A percentile compares a stretch with the other conserved stretches of the same genome.
phyloP scores from a whole-genome alignment of 2,113 vertebrate species.

The Rynchops niger region DNA sequence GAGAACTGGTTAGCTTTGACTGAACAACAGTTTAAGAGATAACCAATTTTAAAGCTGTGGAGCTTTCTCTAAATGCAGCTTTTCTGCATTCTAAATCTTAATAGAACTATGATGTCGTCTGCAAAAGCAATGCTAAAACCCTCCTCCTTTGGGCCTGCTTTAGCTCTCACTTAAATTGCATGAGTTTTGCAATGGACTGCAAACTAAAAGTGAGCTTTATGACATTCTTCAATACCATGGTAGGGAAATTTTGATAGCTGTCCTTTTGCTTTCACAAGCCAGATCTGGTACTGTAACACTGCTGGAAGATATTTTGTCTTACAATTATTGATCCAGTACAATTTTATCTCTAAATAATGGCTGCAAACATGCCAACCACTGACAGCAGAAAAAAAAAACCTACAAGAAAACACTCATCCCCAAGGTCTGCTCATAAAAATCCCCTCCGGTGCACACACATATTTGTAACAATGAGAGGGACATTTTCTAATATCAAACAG shows the following conservation, averaged over 20 bases:
- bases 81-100: background rate
- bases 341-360: conserved; percentile 32
- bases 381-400: background rate
- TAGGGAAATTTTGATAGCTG: background rate
- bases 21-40: background rate
- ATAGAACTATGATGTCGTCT: accelerated
- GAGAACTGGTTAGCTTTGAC: background rate
- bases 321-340: conserved; percentile 12
- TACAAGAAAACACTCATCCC: conserved; percentile 4
- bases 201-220: background rate
- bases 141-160: background rate
- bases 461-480: conserved; percentile 22
- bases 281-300: background rate
- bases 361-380: conserved; percentile 46
- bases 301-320: conserved; percentile 4
- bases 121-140: background rate
- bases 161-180: background rate
- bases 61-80: background rate
- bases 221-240: background rate
- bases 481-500: background rate
- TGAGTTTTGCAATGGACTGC: background rate
- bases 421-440: conserved; percentile 27
- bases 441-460: background rate
- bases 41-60: background rate
- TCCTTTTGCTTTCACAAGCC: background rate